These are phyloP conservation scores for Parnassius mnemosyne DNA, from an alignment of 2,888 invertebrate genomes.

Conservation along the genomic window DNA sequence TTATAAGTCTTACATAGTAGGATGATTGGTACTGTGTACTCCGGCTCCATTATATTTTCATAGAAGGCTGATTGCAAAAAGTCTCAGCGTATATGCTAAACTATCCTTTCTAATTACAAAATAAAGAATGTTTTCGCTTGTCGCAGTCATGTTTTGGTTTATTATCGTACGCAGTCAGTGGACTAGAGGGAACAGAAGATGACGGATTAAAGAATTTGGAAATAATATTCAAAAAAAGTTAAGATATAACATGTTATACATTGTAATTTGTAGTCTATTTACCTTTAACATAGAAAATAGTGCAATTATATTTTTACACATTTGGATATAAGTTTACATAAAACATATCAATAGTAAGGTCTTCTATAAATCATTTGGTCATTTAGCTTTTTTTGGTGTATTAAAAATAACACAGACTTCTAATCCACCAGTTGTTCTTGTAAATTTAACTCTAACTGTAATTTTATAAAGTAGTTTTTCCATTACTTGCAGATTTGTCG, in stretches of 20 bases:
- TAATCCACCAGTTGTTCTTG: not conserved
- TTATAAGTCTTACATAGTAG: conserved; percentile 73
- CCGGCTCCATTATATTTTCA: conserved; percentile 75
- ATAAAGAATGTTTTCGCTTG: conserved; percentile 39
- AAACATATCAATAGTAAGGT: not conserved
- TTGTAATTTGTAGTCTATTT: no score
- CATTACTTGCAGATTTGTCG: not conserved
- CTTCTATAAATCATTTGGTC: not conserved
- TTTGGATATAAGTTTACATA: not conserved
- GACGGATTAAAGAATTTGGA: conserved; percentile 48
- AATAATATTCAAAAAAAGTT: conserved; percentile 24
- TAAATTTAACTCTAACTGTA: not conserved
- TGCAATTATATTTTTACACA: no score
- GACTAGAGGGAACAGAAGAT: conserved; percentile 49
- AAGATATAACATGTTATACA: no score
- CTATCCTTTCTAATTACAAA: conserved; percentile 27
- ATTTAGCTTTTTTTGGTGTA: not conserved
- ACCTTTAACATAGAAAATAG: no score
- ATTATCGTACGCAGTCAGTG: conserved; percentile 66
- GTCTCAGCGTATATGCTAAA: conserved; percentile 35
- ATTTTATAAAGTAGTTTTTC: not conserved
- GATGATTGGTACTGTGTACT: conserved; percentile 61
- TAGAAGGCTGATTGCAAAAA: conserved; percentile 74
- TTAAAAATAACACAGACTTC: conserved; percentile 3
- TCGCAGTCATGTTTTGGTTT: conserved; percentile 45